Percentiles rank a stretch among this genome's conserved stretches.
Conservation (phyloP, 1,140 invertebrate species). For the Helicorthomorpha holstii region DNA sequence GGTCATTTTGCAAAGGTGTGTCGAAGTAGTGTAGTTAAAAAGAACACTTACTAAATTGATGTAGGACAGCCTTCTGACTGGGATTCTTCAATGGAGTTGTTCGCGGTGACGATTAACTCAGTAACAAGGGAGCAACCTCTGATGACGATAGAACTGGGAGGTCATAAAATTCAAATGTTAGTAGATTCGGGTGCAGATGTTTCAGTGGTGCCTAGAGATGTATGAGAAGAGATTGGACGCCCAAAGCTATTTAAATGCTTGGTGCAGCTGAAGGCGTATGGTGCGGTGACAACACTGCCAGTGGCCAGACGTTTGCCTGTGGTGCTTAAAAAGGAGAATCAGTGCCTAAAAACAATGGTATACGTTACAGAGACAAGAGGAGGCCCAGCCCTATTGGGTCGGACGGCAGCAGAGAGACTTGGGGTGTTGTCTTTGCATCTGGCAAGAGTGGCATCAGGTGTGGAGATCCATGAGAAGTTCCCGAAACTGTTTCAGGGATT, state of each 20-base stretch:
- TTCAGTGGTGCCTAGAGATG: neutral
- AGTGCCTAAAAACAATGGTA: neutral
- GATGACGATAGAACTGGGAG: neutral
- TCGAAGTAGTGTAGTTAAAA: neutral
- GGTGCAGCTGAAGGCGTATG: neutral
- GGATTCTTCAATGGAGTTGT: neutral
- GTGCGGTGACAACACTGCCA: neutral
- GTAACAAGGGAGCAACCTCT: neutral
- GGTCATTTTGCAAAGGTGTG: neutral
- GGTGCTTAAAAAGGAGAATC: neutral
- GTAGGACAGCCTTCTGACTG: too few relatives aligned
- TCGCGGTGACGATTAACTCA: neutral
- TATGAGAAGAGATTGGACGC: neutral
- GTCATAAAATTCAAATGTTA: neutral
- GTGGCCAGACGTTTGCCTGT: neutral
- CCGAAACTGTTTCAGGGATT: neutral
- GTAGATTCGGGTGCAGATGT: neutral
- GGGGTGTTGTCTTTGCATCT: neutral
- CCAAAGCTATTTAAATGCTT: neutral
- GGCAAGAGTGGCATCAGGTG: neutral
- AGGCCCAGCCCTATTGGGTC: neutral
- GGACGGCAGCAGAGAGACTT: neutral
- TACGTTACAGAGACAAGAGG: neutral
- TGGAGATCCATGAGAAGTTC: neutral
- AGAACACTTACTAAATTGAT: neutral